Evolutionary conservation across 2,113 vertebrate species (phyloP).

Genomic region (Isurus oxyrinchus): DNA sequence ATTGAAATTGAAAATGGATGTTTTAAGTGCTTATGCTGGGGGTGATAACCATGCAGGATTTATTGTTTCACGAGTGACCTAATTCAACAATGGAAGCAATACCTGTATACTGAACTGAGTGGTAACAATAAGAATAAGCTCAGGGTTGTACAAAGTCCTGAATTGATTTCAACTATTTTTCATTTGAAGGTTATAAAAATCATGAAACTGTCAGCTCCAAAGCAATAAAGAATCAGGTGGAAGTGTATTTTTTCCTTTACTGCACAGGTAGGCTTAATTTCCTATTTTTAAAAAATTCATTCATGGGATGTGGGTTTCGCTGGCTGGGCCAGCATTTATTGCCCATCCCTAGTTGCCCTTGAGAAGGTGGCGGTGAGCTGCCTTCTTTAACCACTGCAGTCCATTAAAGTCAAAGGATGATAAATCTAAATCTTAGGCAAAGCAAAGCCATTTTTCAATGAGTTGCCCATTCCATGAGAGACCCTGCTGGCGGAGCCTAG

Average conservation of each 20-base stretch:
- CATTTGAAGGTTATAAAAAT: background rate
- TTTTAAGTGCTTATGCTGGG: background rate
- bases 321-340: too few relatives aligned
- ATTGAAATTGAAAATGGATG: background rate
- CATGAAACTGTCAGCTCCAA: background rate
- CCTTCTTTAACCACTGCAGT: too few relatives aligned
- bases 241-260: background rate
- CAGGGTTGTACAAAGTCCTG: background rate
- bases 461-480: too few relatives aligned
- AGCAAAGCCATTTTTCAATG: too few relatives aligned
- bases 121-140: too few relatives aligned
- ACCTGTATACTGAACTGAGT: too few relatives aligned
- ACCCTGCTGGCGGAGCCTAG: too few relatives aligned
- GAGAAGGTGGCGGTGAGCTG: too few relatives aligned
- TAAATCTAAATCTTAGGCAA: too few relatives aligned
- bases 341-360: too few relatives aligned
- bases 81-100: background rate
- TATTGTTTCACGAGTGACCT: background rate
- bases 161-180: background rate
- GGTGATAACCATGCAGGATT: background rate
- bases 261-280: background rate
- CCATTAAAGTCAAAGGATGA: too few relatives aligned
- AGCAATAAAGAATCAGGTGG: background rate
- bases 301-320: too few relatives aligned
- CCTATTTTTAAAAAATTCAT: background rate